Evolutionary conservation across 1,140 invertebrate species (phyloP).

Genomic region (Cataglyphis hispanica): DNA sequence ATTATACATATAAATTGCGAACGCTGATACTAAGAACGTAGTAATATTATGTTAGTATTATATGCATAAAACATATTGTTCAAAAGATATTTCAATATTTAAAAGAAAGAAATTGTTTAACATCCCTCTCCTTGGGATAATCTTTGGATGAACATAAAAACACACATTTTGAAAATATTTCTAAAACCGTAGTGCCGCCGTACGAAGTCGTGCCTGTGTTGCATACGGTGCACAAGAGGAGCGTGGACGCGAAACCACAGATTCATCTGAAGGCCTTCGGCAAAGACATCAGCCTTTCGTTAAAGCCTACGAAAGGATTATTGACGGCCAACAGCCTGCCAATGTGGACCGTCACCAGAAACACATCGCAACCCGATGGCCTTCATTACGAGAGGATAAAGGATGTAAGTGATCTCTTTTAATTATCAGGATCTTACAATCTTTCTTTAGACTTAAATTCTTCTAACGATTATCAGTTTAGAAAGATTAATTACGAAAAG

Average conservation of each 20-base stretch:
- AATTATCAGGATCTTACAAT: neutral
- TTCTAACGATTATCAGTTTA: neutral
- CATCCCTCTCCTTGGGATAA: neutral
- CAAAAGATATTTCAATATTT: neutral
- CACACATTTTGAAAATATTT: neutral
- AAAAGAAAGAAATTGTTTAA: neutral
- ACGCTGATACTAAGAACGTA: neutral
- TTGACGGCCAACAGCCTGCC: constrained; percentile 90
- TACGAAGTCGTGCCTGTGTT: constrained; percentile 89
- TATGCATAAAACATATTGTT: neutral
- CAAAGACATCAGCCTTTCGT: constrained; percentile 90
- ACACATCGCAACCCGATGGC: constrained; percentile 90
- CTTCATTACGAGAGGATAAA: constrained; percentile 92
- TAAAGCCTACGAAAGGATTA: constrained; percentile 91
- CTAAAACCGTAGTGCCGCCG: constrained; percentile 87
- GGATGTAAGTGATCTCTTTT: constrained; percentile 87
- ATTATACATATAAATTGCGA: neutral
- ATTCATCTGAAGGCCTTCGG: constrained; percentile 93
- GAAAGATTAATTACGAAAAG: neutral
- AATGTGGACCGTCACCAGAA: constrained; percentile 92
- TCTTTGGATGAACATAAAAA: neutral
- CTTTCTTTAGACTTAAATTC: neutral
- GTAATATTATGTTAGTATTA: neutral
- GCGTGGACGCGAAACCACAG: constrained; percentile 87
- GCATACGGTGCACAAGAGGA: constrained; percentile 85